Evolutionary conservation across 1,140 invertebrate species (phyloP).

Genomic region (Eumeta japonica): DNA sequence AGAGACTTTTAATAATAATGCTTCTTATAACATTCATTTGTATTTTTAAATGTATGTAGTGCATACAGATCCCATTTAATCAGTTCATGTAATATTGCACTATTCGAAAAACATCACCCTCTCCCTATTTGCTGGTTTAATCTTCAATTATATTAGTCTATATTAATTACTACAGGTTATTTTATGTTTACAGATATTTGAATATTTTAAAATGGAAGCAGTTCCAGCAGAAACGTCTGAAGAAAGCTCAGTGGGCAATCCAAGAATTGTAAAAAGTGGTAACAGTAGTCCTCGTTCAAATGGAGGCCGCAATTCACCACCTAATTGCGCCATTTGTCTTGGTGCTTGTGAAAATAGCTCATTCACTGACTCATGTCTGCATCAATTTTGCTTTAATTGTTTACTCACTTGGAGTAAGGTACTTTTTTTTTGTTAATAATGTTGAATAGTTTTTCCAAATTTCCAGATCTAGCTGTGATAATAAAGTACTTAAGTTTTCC

Average conservation of each 20-base stretch:
- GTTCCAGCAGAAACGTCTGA: conserved; percentile 25
- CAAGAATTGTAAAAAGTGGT: conserved; percentile 39
- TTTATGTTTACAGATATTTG: conserved; percentile 4
- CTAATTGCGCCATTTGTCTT: conserved; percentile 89
- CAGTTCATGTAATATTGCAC: no score
- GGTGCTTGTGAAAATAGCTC: conserved; percentile 83
- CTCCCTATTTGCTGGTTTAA: no score
- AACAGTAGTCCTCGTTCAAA: conserved; percentile 33
- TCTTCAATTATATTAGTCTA: no score
- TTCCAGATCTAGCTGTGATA: not conserved
- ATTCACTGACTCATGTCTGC: conserved; percentile 87
- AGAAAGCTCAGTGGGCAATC: conserved; percentile 28
- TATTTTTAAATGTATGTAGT: no score
- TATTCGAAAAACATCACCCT: no score
- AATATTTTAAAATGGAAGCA: conserved; percentile 30
- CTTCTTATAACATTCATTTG: no score
- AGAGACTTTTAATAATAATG: no score
- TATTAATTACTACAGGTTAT: no score
- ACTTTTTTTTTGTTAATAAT: conserved; percentile 24
- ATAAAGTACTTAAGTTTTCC: no score
- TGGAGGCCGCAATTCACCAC: conserved; percentile 62
- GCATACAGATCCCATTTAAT: no score
- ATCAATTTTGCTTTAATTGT: conserved; percentile 92
- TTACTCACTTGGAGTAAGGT: conserved; percentile 92
- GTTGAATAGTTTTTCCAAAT: not conserved